A percentile compares a stretch with the other conserved stretches of the same genome.
phyloP scores from a whole-genome alignment of 2,888 invertebrate species.

The Cosmopolites sordidus region DNA sequence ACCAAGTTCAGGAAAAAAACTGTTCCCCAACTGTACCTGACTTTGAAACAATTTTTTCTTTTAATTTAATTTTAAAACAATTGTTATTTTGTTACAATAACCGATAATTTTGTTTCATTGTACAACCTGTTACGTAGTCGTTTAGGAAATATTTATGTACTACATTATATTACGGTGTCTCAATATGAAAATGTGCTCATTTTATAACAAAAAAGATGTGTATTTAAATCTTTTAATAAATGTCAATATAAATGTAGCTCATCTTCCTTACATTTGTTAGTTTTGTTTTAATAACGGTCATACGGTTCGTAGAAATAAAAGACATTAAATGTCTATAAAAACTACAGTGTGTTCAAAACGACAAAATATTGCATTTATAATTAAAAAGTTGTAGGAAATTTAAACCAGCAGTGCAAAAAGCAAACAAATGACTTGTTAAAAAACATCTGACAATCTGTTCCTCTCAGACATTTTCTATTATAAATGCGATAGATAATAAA shows the following conservation, averaged over 20 bases:
- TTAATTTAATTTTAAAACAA: conserved; percentile 12
- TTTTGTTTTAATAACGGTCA: conserved; percentile 42
- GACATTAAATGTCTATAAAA: conserved; percentile 35
- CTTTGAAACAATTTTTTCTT: conserved; percentile 33
- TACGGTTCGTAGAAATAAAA: conserved; percentile 42
- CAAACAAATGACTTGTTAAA: background rate
- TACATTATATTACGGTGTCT: conserved; percentile 31
- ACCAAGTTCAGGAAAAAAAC: conserved; percentile 19
- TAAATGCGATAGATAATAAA: conserved; percentile 31
- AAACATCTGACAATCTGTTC: background rate
- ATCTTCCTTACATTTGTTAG: conserved; percentile 32
- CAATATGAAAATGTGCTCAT: conserved; percentile 37
- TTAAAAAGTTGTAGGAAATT: conserved; percentile 2
- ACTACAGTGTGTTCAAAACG: conserved; percentile 40
- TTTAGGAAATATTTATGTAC: conserved; percentile 21
- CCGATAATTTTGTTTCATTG: conserved; percentile 7
- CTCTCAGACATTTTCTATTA: conserved; percentile 14
- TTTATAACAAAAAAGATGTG: conserved; percentile 42
- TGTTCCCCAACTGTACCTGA: conserved; percentile 48
- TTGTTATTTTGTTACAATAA: conserved; percentile 11
- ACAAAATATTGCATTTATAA: conserved; percentile 36
- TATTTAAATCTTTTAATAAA: conserved; percentile 42
- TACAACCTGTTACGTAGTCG: conserved; percentile 23
- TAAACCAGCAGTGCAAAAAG: background rate
- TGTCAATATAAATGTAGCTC: conserved; percentile 49